Conservation (phyloP, 2,797 vertebrate species). For the Lepidocolaptes lacrymiger region DNA sequence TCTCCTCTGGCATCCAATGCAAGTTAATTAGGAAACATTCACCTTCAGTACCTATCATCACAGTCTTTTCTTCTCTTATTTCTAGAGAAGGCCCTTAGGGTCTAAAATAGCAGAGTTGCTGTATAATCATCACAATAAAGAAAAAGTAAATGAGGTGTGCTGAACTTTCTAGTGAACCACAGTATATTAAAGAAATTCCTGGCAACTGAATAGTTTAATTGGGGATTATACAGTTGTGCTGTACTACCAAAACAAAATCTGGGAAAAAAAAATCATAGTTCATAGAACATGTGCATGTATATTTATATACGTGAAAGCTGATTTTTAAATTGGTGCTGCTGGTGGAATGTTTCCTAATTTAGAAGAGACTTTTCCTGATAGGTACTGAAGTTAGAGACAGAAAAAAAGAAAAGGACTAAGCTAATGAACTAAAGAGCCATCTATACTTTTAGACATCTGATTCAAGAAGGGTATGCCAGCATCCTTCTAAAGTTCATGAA, state of each 20-base stretch:
- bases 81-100: not conserved
- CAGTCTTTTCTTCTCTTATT: slow-evolving; percentile 24
- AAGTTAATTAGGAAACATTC: slow-evolving; percentile 44
- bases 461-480: not conserved
- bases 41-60: not conserved
- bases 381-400: not conserved
- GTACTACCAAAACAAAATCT: not conserved
- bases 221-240: not conserved
- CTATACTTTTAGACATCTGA: not conserved
- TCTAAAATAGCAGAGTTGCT: slow-evolving; percentile 3
- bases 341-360: not conserved
- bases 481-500: not conserved
- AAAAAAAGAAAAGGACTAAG: not conserved
- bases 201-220: not conserved
- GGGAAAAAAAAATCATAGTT: not conserved
- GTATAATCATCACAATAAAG: not conserved
- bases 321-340: not conserved
- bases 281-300: not conserved
- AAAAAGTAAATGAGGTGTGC: not conserved
- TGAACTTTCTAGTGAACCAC: not conserved
- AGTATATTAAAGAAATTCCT: not conserved
- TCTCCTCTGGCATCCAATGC: slow-evolving; percentile 9
- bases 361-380: not conserved
- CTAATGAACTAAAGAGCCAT: not conserved
- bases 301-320: not conserved